phyloP scores from a whole-genome alignment of 2,888 invertebrate species.

The Alloplasta piceator region DNA sequence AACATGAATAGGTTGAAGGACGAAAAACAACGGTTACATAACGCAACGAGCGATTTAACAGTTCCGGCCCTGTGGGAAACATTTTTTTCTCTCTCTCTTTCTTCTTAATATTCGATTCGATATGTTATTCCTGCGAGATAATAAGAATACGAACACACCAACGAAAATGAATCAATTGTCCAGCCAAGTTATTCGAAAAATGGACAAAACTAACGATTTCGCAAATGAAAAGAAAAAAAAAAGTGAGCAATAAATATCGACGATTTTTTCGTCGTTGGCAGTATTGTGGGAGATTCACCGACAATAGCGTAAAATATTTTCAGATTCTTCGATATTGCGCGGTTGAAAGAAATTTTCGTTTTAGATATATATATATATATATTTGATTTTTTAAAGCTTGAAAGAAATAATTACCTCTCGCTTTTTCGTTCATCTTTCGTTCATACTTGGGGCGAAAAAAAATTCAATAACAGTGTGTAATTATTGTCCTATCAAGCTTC shows the following conservation, averaged over 20 bases:
- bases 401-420: background rate
- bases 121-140: slow-evolving; percentile 47
- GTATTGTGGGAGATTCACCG: slow-evolving; percentile 43
- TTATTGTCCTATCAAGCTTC: slow-evolving; percentile 84
- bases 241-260: slow-evolving; percentile 2
- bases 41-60: slow-evolving; percentile 9
- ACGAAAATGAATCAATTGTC: slow-evolving; percentile 15
- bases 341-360: background rate
- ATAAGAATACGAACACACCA: background rate
- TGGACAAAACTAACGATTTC: background rate
- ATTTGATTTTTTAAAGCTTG: background rate
- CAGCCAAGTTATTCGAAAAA: background rate
- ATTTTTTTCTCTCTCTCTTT: background rate
- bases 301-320: slow-evolving; percentile 18
- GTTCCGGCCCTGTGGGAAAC: slow-evolving; percentile 8
- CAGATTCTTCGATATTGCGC: slow-evolving; percentile 13
- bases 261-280: slow-evolving; percentile 39
- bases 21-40: background rate
- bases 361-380: background rate
- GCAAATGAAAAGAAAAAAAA: slow-evolving; percentile 11
- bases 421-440: background rate
- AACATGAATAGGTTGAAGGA: slow-evolving; percentile 4
- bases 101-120: slow-evolving; percentile 29
- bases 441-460: slow-evolving; percentile 18
- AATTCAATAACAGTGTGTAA: slow-evolving; percentile 19